Evolutionary conservation across 2,113 vertebrate genomes (phyloP).

Genomic region (Carassius gibelio): DNA sequence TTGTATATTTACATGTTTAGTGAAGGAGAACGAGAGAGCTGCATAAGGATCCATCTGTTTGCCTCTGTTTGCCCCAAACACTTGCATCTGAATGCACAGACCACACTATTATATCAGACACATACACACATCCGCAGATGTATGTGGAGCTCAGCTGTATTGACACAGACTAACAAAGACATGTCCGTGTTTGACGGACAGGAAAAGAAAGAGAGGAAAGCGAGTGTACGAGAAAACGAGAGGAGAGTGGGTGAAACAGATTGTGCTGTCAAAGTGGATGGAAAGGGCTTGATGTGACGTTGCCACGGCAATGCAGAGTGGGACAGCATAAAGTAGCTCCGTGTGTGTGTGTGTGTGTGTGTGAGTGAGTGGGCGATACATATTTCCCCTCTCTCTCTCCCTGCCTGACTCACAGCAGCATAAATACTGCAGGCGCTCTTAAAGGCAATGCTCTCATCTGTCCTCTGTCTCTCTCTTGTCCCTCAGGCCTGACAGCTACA

Average conservation of each 20-base stretch:
- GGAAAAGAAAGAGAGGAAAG: background rate
- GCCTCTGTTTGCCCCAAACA: background rate
- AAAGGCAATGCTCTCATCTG: constrained; percentile 30
- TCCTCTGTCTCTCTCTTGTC: constrained; percentile 25
- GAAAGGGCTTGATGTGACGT: constrained; percentile 21
- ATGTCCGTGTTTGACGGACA: constrained; percentile 29
- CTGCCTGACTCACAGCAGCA: constrained; percentile 40
- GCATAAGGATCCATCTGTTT: background rate
- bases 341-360: background rate
- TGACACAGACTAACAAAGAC: background rate
- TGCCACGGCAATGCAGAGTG: constrained; percentile 32
- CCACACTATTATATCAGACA: background rate
- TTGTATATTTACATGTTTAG: background rate
- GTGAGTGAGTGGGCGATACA: constrained; percentile 17
- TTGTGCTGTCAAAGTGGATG: constrained; percentile 31
- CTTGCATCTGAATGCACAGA: background rate
- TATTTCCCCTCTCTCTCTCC: constrained; percentile 13
- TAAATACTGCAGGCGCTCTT: constrained; percentile 35
- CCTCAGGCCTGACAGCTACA: constrained; percentile 1
- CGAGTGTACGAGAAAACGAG: background rate
- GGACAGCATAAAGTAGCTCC: constrained; percentile 11
- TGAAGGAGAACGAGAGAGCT: background rate
- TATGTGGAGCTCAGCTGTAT: background rate
- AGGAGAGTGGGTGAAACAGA: constrained; percentile 13
- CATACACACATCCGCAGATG: background rate